These are phyloP conservation scores for Macrochelys suwanniensis DNA, from an alignment of 2,797 vertebrate genomes.

Conservation along the genomic window DNA sequence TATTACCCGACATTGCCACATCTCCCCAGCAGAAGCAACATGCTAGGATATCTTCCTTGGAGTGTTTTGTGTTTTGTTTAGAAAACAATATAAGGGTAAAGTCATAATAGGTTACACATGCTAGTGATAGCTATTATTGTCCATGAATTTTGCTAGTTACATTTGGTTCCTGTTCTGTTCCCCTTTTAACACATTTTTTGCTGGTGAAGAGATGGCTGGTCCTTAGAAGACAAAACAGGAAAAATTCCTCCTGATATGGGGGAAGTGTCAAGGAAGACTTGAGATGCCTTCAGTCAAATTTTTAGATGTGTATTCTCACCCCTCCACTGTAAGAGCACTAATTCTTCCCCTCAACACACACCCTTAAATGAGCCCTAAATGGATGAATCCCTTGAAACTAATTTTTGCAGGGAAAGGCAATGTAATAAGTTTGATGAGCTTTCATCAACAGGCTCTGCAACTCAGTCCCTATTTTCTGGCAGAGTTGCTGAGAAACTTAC, in stretches of 20 bases:
- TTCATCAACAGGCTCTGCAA: background rate
- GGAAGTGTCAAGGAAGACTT: background rate
- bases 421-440: background rate
- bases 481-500: background rate
- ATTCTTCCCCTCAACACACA: background rate
- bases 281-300: fast-evolving
- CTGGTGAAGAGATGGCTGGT: background rate
- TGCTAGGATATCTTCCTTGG: background rate
- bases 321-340: background rate
- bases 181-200: background rate
- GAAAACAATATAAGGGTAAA: background rate
- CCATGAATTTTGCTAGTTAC: background rate
- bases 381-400: background rate
- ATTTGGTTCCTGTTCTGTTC: background rate
- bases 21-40: background rate
- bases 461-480: background rate
- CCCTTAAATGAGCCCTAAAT: background rate
- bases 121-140: background rate
- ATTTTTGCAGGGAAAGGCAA: background rate
- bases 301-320: fast-evolving
- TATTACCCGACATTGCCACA: background rate
- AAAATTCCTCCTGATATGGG: background rate
- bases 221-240: background rate
- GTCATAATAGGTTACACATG: background rate
- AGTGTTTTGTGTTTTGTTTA: background rate